A percentile compares a stretch with the other conserved stretches of the same genome.
These are phyloP conservation scores for Crotalus viridis DNA, from an alignment of 2,113 vertebrate species.

Conservation along the genomic window DNA sequence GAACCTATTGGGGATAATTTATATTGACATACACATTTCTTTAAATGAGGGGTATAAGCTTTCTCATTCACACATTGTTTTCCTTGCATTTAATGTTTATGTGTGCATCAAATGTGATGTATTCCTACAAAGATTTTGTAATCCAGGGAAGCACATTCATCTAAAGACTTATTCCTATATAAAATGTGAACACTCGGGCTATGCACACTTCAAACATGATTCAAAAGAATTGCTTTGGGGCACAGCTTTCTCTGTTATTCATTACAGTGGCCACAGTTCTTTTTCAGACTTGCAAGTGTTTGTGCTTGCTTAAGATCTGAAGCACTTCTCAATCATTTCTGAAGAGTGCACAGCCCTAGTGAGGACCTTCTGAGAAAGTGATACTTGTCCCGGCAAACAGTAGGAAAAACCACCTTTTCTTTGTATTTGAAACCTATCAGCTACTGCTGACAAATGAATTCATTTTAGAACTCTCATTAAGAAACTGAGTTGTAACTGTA, in stretches of 20 bases:
- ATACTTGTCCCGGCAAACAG: neutral
- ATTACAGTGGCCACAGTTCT: neutral
- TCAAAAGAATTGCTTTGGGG: neutral
- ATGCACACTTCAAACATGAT: neutral
- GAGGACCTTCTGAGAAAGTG: neutral
- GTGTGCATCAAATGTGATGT: neutral
- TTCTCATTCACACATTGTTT: neutral
- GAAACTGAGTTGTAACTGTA: neutral
- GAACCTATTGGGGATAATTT: neutral
- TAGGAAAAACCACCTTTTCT: neutral
- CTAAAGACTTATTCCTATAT: neutral
- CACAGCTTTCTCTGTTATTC: neutral
- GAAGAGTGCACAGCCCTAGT: neutral
- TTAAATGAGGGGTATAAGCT: neutral
- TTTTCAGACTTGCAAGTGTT: neutral
- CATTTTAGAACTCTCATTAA: neutral
- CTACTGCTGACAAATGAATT: neutral
- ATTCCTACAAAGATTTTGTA: neutral
- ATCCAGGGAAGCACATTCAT: neutral
- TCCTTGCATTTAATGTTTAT: neutral
- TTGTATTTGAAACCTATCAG: neutral
- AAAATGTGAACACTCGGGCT: neutral
- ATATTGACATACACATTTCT: neutral
- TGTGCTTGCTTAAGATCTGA: neutral
- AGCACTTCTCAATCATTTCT: neutral